phyloP scores from a whole-genome alignment of 2,797 vertebrate species.

The Leucoraja ocellata region DNA sequence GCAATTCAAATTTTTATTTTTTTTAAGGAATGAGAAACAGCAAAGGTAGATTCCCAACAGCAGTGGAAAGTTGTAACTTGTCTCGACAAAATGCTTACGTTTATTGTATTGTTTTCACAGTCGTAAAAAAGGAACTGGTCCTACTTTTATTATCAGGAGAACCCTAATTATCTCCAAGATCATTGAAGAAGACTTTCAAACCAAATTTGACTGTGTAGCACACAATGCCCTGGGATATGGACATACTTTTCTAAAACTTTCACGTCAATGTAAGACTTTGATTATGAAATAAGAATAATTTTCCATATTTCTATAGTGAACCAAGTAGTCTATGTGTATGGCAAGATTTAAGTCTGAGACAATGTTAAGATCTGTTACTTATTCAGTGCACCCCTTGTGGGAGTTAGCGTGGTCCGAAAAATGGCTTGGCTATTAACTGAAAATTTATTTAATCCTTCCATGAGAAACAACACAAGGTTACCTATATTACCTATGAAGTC shows the following conservation, averaged over 20 bases:
- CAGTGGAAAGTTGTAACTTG: background rate
- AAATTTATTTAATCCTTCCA: background rate
- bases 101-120: conserved; percentile 20
- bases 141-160: conserved; percentile 42
- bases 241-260: conserved; percentile 45
- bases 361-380: background rate
- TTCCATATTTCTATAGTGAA: background rate
- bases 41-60: background rate
- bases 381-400: no score
- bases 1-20: no score
- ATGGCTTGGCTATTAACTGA: background rate
- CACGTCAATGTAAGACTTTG: conserved; percentile 44
- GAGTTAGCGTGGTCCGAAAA: background rate
- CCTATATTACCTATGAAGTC: no score
- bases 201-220: conserved; percentile 50
- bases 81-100: background rate
- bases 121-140: background rate
- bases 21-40: no score
- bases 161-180: conserved; percentile 54
- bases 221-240: fast-evolving
- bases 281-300: background rate
- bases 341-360: background rate
- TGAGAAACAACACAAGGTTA: background rate
- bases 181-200: conserved; percentile 52
- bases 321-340: background rate